These are phyloP conservation scores for Cyrtonyx montezumae DNA, from an alignment of 2,113 vertebrate genomes.

Conservation along the genomic window DNA sequence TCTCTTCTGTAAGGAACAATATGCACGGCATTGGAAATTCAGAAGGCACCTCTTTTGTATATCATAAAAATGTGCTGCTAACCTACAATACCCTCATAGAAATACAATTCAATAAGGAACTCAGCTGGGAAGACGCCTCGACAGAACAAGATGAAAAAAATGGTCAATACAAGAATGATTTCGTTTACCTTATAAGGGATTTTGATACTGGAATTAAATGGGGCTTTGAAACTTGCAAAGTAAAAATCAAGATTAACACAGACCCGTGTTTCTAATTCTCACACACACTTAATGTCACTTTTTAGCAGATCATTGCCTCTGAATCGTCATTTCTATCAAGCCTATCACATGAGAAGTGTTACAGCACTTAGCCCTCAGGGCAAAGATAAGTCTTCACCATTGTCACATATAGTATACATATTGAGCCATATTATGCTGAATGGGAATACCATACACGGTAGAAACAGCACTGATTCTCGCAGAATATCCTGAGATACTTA, in stretches of 20 bases:
- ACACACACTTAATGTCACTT: constrained; percentile 77
- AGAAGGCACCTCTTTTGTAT: constrained; percentile 87
- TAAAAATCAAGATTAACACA: constrained; percentile 79
- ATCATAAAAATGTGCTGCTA: constrained; percentile 85
- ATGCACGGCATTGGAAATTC: constrained; percentile 85
- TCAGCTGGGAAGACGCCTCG: constrained; percentile 87
- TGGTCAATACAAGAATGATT: constrained; percentile 86
- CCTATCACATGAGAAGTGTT: constrained; percentile 76
- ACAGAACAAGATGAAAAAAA: constrained; percentile 80
- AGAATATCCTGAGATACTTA: constrained; percentile 86
- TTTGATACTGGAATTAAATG: constrained; percentile 82
- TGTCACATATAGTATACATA: constrained; percentile 79
- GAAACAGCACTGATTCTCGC: constrained; percentile 79
- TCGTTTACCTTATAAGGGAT: constrained; percentile 82
- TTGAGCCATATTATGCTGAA: constrained; percentile 82
- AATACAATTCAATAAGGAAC: constrained; percentile 89
- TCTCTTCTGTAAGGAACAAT: constrained; percentile 85
- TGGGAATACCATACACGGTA: constrained; percentile 79
- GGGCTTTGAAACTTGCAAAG: constrained; percentile 81
- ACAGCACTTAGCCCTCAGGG: constrained; percentile 80
- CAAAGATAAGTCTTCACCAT: constrained; percentile 86
- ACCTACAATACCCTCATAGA: constrained; percentile 89
- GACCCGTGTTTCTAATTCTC: constrained; percentile 84
- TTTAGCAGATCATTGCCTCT: constrained; percentile 78
- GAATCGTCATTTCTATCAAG: constrained; percentile 78